Conservation (phyloP, 2,888 invertebrate genomes). For the Diploptera punctata region DNA sequence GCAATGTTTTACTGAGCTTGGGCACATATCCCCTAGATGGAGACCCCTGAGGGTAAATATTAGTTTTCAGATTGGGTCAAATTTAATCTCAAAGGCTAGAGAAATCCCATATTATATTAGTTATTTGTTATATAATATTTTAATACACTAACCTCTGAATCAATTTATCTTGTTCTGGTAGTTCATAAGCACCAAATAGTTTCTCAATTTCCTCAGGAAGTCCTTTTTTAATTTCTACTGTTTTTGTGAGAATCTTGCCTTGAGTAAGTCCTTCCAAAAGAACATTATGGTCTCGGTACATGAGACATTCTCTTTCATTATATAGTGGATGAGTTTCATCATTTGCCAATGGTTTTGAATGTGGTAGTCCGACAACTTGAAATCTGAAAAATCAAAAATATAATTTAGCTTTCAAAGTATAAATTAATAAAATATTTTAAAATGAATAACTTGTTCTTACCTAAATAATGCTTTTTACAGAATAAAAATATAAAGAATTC, state of each 20-base stretch:
- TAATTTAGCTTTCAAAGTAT: too few species aligned
- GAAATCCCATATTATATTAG: too few species aligned
- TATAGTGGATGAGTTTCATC: constrained; percentile 71
- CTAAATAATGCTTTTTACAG: too few species aligned
- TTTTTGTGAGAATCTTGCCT: constrained; percentile 83
- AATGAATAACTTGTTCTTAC: too few species aligned
- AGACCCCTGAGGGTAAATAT: too few species aligned
- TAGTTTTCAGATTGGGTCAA: too few species aligned
- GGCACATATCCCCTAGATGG: too few species aligned
- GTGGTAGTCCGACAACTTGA: background rate
- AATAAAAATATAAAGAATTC: too few species aligned
- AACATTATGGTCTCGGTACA: constrained; percentile 66
- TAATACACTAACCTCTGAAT: constrained; percentile 62
- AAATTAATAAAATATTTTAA: too few species aligned
- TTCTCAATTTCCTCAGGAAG: constrained; percentile 67
- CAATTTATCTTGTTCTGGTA: constrained; percentile 62
- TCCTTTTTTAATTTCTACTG: constrained; percentile 66
- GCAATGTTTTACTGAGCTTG: too few species aligned
- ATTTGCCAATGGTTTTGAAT: constrained; percentile 50
- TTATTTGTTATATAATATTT: too few species aligned
- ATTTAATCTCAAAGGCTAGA: too few species aligned
- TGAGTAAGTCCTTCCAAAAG: constrained; percentile 76
- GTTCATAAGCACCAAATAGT: constrained; percentile 51
- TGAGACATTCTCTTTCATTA: constrained; percentile 66
- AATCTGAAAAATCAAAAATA: background rate